These are phyloP conservation scores for Mesorhabditis spiculigera DNA, from an alignment of 2,888 invertebrate species.

Conservation along the genomic window DNA sequence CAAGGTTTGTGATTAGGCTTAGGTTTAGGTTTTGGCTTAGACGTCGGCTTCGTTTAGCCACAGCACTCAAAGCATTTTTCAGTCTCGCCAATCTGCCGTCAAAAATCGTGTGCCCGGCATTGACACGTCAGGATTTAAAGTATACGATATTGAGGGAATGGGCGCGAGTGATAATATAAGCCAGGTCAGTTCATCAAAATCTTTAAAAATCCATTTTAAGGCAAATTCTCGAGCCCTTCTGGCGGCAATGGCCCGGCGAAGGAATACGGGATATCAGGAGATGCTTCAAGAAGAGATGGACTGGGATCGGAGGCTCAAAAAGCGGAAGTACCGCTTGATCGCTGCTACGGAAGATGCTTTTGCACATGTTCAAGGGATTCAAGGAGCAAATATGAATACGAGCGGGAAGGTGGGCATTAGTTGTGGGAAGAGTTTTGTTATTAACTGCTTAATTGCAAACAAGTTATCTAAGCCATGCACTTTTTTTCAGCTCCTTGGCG, in stretches of 20 bases:
- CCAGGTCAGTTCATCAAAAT: constrained; percentile 16
- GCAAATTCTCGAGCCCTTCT: constrained; percentile 73
- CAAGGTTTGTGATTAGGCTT: constrained; percentile 22
- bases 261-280: constrained; percentile 86
- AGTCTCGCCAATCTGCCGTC: constrained; percentile 24
- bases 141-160: constrained; percentile 86
- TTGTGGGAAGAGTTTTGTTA: neutral
- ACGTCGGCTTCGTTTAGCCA: too few relatives aligned
- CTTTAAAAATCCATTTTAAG: constrained; percentile 10
- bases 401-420: neutral
- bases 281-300: constrained; percentile 90
- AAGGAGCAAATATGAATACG: constrained; percentile 3
- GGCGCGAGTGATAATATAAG: constrained; percentile 42
- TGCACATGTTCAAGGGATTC: constrained; percentile 74
- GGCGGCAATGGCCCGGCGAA: constrained; percentile 76
- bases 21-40: neutral
- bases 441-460: too few relatives aligned
- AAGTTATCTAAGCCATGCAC: neutral
- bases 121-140: constrained; percentile 72
- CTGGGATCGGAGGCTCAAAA: constrained; percentile 72
- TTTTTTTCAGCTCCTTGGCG: constrained; percentile 62
- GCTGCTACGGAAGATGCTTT: constrained; percentile 96
- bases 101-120: constrained; percentile 21
- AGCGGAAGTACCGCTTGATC: constrained; percentile 81
- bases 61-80: neutral